Conservation (phyloP, 2,113 vertebrate genomes). For the Sitta europaea region DNA sequence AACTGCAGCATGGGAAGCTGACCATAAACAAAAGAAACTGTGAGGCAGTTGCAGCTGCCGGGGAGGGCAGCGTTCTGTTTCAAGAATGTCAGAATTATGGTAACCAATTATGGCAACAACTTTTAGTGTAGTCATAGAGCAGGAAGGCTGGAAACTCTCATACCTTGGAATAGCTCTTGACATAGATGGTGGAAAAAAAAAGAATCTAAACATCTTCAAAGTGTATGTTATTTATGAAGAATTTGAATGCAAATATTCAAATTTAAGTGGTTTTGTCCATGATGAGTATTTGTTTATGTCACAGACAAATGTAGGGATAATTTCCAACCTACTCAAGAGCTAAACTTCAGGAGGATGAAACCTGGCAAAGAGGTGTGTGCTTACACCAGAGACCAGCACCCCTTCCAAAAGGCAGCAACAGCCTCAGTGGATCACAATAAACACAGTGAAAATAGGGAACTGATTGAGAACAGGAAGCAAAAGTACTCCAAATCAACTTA, state of each 20-base stretch:
- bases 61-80: too few species aligned
- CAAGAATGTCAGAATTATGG: neutral
- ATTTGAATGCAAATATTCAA: neutral
- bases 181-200: neutral
- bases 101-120: neutral
- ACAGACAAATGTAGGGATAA: neutral
- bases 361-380: neutral
- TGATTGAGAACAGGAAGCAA: neutral
- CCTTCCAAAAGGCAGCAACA: neutral
- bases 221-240: fast-evolving
- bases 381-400: neutral
- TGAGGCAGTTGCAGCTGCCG: neutral
- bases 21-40: neutral
- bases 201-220: neutral
- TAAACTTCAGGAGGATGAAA: neutral
- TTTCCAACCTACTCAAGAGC: neutral
- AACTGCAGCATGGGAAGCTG: neutral
- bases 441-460: neutral
- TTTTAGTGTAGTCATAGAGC: neutral
- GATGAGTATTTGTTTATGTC: neutral
- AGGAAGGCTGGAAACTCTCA: neutral
- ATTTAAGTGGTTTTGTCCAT: neutral
- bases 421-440: neutral
- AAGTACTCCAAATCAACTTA: neutral
- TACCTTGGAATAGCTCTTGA: neutral